These are phyloP conservation scores for Phyto melanocephala DNA, from an alignment of 2,888 invertebrate species.

Conservation along the genomic window DNA sequence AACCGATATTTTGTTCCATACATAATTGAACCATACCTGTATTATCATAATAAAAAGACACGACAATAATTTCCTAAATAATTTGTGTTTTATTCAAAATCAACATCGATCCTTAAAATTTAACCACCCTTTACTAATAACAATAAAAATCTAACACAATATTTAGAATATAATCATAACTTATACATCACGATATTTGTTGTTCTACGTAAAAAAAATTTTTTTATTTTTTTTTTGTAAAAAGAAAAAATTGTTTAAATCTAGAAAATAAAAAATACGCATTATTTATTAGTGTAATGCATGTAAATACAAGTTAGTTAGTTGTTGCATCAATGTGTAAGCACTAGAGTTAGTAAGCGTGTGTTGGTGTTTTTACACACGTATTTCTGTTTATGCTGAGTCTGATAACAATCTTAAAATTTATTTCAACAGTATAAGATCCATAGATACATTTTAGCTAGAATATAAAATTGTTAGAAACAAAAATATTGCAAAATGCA, in stretches of 20 bases:
- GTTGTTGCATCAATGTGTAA: neutral
- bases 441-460: slow-evolving; percentile 32
- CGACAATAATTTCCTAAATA: no score
- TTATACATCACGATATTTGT: slow-evolving; percentile 59
- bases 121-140: slow-evolving; percentile 8
- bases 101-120: no score
- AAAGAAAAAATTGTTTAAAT: slow-evolving; percentile 7
- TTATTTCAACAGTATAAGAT: slow-evolving; percentile 70
- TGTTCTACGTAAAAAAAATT: slow-evolving; percentile 6
- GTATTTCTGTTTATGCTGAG: neutral
- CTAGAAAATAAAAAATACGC: slow-evolving; percentile 68
- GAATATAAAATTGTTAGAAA: slow-evolving; percentile 22
- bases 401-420: slow-evolving; percentile 68
- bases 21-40: no score
- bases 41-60: no score
- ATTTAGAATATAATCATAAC: slow-evolving; percentile 54
- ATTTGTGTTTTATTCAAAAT: no score
- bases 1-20: no score
- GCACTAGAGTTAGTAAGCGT: neutral
- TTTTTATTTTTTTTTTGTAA: neutral
- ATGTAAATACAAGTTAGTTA: slow-evolving; percentile 68
- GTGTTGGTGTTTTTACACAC: slow-evolving; percentile 37
- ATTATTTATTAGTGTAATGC: slow-evolving; percentile 76
- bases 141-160: slow-evolving; percentile 39
- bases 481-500: neutral